Conservation (phyloP, 1,140 invertebrate species). For the Eupeodes corollae region DNA sequence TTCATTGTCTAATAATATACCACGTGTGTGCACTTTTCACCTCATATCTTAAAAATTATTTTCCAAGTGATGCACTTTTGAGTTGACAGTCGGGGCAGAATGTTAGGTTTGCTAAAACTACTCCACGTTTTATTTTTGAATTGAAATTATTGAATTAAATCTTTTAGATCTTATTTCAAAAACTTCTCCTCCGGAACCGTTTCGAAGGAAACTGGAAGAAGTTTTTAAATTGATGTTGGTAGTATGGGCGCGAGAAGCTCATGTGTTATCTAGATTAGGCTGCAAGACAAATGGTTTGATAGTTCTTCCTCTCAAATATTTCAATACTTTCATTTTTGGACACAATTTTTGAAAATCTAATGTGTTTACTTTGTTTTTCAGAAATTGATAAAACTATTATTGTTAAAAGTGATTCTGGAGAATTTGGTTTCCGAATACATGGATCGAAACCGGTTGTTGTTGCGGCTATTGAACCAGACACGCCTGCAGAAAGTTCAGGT, state of each 20-base stretch:
- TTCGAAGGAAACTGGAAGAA: conserved; percentile 60
- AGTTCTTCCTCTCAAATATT: background rate
- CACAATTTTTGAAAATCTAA: conserved; percentile 2
- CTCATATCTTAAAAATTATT: too few species aligned
- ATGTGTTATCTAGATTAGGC: conserved; percentile 50
- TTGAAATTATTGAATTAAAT: too few species aligned
- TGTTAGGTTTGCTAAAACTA: too few species aligned
- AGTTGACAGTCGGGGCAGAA: too few species aligned
- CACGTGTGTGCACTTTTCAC: too few species aligned
- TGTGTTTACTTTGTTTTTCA: conserved; percentile 31
- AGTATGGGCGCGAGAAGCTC: conserved; percentile 65
- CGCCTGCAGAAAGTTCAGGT: conserved; percentile 79
- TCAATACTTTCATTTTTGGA: background rate
- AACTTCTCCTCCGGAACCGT: conserved; percentile 41
- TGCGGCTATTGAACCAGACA: conserved; percentile 84
- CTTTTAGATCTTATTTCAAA: conserved; percentile 28
- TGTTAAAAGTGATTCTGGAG: conserved; percentile 68
- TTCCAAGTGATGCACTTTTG: too few species aligned
- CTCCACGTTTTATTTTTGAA: too few species aligned
- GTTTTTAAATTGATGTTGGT: conserved; percentile 66
- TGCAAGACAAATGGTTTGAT: conserved; percentile 42
- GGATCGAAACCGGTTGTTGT: conserved; percentile 91
- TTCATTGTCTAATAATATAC: background rate
- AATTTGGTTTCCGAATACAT: conserved; percentile 92
- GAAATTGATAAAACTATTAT: conserved; percentile 78